Base-by-base conservation (phyloP, 2,797 vertebrate genomes). In the Lagocephalus sceleratus region DNA sequence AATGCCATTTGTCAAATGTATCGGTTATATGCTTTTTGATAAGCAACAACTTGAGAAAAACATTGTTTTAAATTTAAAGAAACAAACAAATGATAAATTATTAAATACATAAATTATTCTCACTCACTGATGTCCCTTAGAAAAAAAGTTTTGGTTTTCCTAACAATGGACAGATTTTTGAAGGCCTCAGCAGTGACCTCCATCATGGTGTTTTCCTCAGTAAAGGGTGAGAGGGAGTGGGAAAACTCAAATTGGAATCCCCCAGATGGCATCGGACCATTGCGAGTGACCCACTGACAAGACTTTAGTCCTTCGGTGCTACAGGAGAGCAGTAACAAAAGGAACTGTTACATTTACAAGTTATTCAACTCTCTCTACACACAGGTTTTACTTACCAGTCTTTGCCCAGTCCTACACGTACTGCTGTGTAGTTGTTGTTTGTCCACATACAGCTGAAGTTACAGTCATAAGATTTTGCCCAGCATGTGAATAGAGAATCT, bases 391-490 rank as follows among this genome's bases (percentile, higher is more conserved):
- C 45, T 78, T 84, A 91, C 90, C 89, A 84, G 47, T 81, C 14
- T 7, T 35, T 46, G 6, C 84, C 85, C 29, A 89, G 60, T 61
- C 86, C 81, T 9, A 90, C 61, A 17, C 86, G 87, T 51, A 84
- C 79, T 2, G 47, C 26, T 6, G 20, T 20, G 50, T 63, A 76
- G 2, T 0, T n/a, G 0, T 0, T 20, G 5, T n/a, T 0, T 2
- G 0, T 54, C 85, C 73, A 89, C 0, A 0, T 32, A 38, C 91
- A 92, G 57, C 5, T 85, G 61, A 92, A 85, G 7, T 14, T 63
- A 56, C 91, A 92, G 73, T 85, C 65, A 29, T 90, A 89, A 1
- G 87, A 89, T 51, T 83, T 87, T n/a, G 89, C 87, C 23, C 49
- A 61, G 47, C 89, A 91, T 0, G 1, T 79, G 7, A 90, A 17